Evolutionary conservation across 2,888 invertebrate species (phyloP).

Genomic region (Aphidoletes aphidimyza): DNA sequence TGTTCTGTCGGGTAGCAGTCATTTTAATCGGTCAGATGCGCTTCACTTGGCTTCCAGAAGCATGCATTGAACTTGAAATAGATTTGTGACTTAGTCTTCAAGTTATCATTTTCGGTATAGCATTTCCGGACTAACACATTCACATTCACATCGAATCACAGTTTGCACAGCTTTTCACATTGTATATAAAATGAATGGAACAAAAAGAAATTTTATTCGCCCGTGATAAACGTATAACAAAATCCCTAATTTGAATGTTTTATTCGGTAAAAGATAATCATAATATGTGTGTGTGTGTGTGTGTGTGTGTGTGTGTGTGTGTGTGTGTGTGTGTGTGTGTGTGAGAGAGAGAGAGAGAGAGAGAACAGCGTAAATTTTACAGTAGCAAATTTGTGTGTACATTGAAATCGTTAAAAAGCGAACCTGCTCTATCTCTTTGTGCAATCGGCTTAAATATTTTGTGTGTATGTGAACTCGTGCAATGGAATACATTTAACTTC

Average conservation of each 20-base stretch:
- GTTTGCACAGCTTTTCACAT: not conserved
- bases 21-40: constrained; percentile 43
- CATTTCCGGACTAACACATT: not conserved
- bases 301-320: too few species aligned
- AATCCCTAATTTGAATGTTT: constrained; percentile 51
- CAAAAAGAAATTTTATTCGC: not conserved
- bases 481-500: constrained; percentile 38
- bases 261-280: constrained; percentile 1
- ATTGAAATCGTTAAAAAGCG: constrained; percentile 1
- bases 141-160: not conserved
- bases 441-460: constrained; percentile 50
- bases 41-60: not conserved
- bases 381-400: not conserved
- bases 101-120: not conserved
- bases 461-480: constrained; percentile 34
- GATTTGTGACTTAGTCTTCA: not conserved
- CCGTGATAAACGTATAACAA: constrained; percentile 19
- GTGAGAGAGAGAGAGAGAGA: too few species aligned
- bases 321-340: too few species aligned
- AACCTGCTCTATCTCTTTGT: constrained; percentile 43
- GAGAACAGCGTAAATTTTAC: not conserved
- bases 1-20: not conserved
- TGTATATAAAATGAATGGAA: not conserved
- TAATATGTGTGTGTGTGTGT: too few species aligned
- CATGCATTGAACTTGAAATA: constrained; percentile 25